These are phyloP conservation scores for Pseudorhiza aurosa DNA, from an alignment of 30 jellyfish, hydroid and myxozoan genomes.

Conservation along the genomic window DNA sequence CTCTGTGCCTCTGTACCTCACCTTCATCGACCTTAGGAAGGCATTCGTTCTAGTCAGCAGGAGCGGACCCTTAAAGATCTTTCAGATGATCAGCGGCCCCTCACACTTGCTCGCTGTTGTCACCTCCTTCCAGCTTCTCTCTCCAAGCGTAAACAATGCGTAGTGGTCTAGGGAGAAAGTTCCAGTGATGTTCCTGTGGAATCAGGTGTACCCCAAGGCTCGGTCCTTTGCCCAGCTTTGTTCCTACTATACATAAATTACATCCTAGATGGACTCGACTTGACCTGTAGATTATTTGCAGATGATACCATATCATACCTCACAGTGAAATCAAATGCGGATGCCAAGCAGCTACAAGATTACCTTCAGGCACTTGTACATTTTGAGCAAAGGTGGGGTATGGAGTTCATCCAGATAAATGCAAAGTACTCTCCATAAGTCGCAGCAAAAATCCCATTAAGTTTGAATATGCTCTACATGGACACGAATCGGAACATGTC, in stretches of 20 bases:
- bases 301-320: constrained; percentile 7
- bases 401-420: constrained; percentile 75
- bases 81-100: too few relatives aligned
- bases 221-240: constrained; percentile 15
- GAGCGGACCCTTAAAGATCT: too few relatives aligned
- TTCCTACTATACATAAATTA: background rate
- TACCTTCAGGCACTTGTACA: constrained; percentile 60
- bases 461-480: constrained; percentile 58
- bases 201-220: constrained; percentile 7
- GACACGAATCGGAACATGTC: constrained; percentile 53
- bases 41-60: too few relatives aligned
- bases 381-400: constrained; percentile 75
- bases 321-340: background rate
- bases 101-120: too few relatives aligned
- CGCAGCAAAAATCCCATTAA: constrained; percentile 44
- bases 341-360: constrained; percentile 40
- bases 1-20: too few relatives aligned
- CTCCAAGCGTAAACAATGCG: too few relatives aligned
- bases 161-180: background rate
- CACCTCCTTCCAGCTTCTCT: too few relatives aligned
- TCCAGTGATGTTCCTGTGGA: background rate
- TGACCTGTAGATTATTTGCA: constrained; percentile 3
- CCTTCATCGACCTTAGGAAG: too few relatives aligned
- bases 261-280: background rate
- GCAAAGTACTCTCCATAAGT: constrained; percentile 44